Conservation (phyloP, 2,888 invertebrate species). For the Eucera pruinosa region DNA sequence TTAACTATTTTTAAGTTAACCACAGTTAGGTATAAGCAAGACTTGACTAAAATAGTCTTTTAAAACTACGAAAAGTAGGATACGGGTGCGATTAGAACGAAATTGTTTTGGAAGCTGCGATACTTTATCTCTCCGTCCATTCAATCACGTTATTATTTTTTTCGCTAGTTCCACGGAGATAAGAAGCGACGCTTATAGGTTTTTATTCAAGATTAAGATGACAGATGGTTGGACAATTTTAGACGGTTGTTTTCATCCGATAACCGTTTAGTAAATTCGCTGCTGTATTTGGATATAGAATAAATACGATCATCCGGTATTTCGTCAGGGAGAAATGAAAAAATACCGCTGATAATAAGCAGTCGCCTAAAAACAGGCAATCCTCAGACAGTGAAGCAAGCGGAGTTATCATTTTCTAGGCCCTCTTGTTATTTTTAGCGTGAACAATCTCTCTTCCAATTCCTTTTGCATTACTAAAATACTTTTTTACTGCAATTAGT, state of each 20-base stretch:
- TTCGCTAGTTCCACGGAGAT: background rate
- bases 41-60: background rate
- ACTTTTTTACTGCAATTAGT: too few relatives aligned
- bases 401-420: background rate
- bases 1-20: too few relatives aligned
- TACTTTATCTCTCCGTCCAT: constrained; percentile 25
- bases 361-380: constrained; percentile 41
- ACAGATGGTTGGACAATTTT: constrained; percentile 9
- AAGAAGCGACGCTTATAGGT: constrained; percentile 10
- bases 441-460: background rate
- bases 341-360: constrained; percentile 6
- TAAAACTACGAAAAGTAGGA: too few relatives aligned
- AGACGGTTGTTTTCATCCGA: background rate
- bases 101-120: background rate
- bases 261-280: constrained; percentile 12
- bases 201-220: background rate
- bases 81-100: background rate
- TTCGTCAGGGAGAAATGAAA: constrained; percentile 17
- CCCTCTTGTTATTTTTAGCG: background rate
- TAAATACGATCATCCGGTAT: background rate
- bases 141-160: constrained; percentile 7
- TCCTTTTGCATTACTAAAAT: too few relatives aligned
- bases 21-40: too few relatives aligned
- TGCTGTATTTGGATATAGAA: background rate
- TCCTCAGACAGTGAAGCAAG: background rate